Evolutionary conservation across 2,888 invertebrate species (phyloP), one percentile per base, ranked within the genome.

Genomic region (Caenorhabditis panamensis): DNA sequence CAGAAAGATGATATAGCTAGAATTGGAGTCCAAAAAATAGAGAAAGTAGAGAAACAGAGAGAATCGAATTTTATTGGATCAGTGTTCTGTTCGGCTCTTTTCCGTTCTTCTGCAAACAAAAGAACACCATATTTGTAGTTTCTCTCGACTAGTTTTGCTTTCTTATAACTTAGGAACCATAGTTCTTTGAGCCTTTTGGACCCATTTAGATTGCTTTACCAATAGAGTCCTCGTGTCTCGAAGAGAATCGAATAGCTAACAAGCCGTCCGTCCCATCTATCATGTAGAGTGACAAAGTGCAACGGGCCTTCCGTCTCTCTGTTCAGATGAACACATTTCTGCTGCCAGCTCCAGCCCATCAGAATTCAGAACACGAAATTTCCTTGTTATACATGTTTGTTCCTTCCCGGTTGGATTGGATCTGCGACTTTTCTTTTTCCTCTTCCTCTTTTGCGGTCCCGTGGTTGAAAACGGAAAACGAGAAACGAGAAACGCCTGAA

Each of bases 271-370:
- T 26, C 24, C 31, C 41, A 64, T 72, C 64, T 72, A 64, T 58
- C 63, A 72, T 72, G 31, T n/a, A 24, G 72, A 72, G 63, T 72
- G 72, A 72, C 72, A 72, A 64, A 72, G 72, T 72, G 72, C 72
- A 41, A 41, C 16, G 24, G 37, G 20, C 24, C 53, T 18, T 16
- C 49, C 49, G 49, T 49, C 49, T 11, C 20, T 49, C 49, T 20
- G 44, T 51, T 28, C 28, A 26, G 24, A 20, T 53, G 18, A 22
- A 20, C 24, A 20, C 51, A 2, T n/a, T 6, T 54, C 28, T 16
- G 54, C n/a, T n/a, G n/a, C n/a, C n/a, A n/a, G n/a, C n/a, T 24
- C 3, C 51, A 9, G 24, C 6, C 22, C 51, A n/a, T 2, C n/a
- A 51, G 13, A 51, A 51, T 51, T 6, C 18, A 20, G 37, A 53